Evolutionary conservation across 2,888 invertebrate species (phyloP).

Genomic region (Dolomedes plantarius): DNA sequence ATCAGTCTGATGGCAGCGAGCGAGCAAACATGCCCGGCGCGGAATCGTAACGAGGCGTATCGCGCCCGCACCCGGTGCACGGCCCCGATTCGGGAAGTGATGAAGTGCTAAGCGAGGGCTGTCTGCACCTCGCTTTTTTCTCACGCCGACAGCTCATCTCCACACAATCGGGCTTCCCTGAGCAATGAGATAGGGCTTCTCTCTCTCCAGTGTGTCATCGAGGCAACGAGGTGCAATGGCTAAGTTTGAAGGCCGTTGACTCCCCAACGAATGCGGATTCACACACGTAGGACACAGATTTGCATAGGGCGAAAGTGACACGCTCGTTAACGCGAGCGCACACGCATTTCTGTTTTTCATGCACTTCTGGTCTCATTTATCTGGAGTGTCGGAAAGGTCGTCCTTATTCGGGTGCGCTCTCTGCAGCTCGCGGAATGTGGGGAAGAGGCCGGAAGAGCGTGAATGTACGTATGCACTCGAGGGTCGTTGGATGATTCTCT

Average conservation of each 20-base stretch:
- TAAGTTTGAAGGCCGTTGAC: constrained; percentile 18
- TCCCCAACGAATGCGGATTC: background rate
- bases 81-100: background rate
- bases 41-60: background rate
- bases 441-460: no score
- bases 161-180: constrained; percentile 1
- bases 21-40: no score
- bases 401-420: no score
- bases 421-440: no score
- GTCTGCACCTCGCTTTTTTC: constrained; percentile 13
- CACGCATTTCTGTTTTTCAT: no score
- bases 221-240: background rate
- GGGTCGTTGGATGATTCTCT: no score
- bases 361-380: no score
- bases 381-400: no score
- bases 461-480: no score
- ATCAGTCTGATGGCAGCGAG: no score
- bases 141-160: background rate
- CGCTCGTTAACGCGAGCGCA: no score
- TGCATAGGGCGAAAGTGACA: background rate
- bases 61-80: background rate
- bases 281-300: background rate
- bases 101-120: background rate
- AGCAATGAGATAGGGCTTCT: background rate
- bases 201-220: constrained; percentile 12